Evolutionary conservation across 2,888 invertebrate genomes (phyloP), one percentile per base, ranked within the genome.

Genomic region (Athalia circularis): DNA sequence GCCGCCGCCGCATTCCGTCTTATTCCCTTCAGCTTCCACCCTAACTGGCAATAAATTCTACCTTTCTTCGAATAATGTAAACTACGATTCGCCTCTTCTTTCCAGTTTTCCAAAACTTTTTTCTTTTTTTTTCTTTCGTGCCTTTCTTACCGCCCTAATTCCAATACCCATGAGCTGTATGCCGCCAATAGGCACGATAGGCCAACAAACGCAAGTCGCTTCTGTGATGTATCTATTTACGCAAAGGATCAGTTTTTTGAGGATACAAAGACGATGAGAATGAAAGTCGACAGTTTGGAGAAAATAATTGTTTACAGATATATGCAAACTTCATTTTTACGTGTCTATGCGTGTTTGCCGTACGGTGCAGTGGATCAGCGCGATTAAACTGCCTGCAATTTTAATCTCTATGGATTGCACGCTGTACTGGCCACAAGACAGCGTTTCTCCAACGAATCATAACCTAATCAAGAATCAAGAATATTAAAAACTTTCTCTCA

Each of bases 391-490:
- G 29, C 29, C 29, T 65, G 54, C 54, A 45, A 65, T 65, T 65
- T 13, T n/a, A 29, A 29, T 29, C 29, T 2, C 29, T 29, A 29
- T 29, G 29, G 29, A 29, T 29, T 29, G 29, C 29, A 29, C 29
- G 29, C 29, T 29, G 29, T 29, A 29, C 9, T 13, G 59, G 67
- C 67, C 11, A 5, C n/a, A 43, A 43, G 54, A 70, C 70, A 9
- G 9, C 61, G 61, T 47, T 11, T 13, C 6, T 29, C 62, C 50
- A 52, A 72, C 57, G 70, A 74, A 62, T 80, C 84, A 82, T 83
- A 85, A 87, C 85, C 87, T 86, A 85, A 88, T 87, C 85, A 87
- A 85, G 85, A 83, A 87, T 87, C 85, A 87, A 86, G 86, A 83
- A 86, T 87, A 87, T 87, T 87, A 87, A 87, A 88, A 88, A 87